phyloP scores from a whole-genome alignment of 2,888 invertebrate genomes.

The Pseudococcus jackbeardsleyi region DNA sequence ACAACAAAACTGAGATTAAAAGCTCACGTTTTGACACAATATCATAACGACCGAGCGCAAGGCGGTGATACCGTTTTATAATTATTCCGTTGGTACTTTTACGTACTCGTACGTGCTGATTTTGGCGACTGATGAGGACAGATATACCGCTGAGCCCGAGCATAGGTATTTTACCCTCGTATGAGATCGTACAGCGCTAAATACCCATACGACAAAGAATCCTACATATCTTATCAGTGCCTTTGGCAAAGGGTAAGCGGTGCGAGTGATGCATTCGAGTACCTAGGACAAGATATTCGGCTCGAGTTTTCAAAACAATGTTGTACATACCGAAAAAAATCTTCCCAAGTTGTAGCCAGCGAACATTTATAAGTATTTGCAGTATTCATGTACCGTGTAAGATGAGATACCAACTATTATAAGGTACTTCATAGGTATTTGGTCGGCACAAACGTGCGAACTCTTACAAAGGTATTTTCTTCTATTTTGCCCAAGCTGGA shows the following conservation, averaged over 20 bases:
- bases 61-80: conserved; percentile 42
- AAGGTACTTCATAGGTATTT: not conserved
- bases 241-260: not conserved
- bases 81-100: conserved; percentile 34
- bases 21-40: conserved; percentile 50
- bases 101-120: conserved; percentile 11
- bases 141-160: conserved; percentile 15
- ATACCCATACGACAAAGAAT: conserved; percentile 49
- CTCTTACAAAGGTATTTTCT: not conserved
- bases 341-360: not conserved
- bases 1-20: not conserved
- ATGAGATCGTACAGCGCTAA: conserved; percentile 12
- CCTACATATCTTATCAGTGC: conserved; percentile 6
- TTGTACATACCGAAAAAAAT: not conserved
- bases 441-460: conserved; percentile 5
- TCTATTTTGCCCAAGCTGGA: not conserved
- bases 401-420: not conserved
- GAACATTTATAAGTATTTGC: not conserved
- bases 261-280: not conserved
- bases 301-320: conserved; percentile 4
- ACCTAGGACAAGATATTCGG: not conserved
- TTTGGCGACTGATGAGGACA: conserved; percentile 45
- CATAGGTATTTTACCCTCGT: not conserved
- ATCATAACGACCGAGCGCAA: not conserved
- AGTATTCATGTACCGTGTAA: not conserved